These are phyloP conservation scores for Scomberomorus guttatus DNA, from an alignment of 2,797 vertebrate genomes.

Conservation along the genomic window DNA sequence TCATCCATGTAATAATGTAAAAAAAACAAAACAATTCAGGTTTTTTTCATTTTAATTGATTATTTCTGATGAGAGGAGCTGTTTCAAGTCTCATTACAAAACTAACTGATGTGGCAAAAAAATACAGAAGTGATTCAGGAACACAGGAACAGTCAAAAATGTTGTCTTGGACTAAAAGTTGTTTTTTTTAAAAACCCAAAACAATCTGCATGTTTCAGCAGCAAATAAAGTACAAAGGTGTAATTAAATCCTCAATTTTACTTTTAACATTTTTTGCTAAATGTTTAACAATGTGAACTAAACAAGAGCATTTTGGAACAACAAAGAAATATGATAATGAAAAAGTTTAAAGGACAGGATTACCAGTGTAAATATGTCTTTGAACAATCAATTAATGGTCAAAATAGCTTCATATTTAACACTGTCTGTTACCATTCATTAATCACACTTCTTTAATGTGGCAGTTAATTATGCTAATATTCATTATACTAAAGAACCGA, in stretches of 20 bases:
- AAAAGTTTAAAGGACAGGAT: background rate
- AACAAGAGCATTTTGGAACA: background rate
- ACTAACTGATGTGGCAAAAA: slow-evolving; percentile 21
- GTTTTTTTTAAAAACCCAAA: background rate
- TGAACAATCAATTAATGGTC: background rate
- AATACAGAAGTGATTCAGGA: background rate
- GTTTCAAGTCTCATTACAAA: slow-evolving; percentile 38
- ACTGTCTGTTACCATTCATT: background rate
- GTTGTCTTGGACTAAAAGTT: background rate
- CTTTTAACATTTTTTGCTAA: background rate
- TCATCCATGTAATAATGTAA: too few relatives aligned
- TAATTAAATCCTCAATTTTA: background rate
- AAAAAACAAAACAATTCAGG: too few relatives aligned
- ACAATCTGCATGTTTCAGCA: background rate
- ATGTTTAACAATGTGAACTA: background rate
- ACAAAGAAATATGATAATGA: background rate
- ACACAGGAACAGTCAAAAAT: background rate
- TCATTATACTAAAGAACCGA: background rate
- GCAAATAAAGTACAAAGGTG: background rate
- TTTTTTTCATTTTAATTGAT: slow-evolving; percentile 35
- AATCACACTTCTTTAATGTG: slow-evolving; percentile 6
- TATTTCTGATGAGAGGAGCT: slow-evolving; percentile 40
- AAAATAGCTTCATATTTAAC: background rate
- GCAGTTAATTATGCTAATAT: background rate
- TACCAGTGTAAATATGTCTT: background rate